phyloP scores from a whole-genome alignment of 2,797 vertebrate genomes.

The Atherinosoma microstoma region DNA sequence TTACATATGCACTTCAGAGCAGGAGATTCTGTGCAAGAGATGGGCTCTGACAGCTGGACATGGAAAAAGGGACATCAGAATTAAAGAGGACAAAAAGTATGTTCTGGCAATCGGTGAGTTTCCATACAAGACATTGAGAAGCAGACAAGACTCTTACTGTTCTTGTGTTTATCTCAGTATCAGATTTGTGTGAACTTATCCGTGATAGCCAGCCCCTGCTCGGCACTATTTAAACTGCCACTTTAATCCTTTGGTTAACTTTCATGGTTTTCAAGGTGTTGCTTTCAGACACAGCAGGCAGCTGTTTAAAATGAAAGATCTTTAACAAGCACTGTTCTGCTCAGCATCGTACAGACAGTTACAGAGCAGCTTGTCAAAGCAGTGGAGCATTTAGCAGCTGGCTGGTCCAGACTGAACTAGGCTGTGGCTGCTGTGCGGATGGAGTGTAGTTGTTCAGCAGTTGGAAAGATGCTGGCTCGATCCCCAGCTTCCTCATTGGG shows the following conservation, averaged over 20 bases:
- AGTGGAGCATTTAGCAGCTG: background rate
- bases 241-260: background rate
- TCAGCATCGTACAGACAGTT: slow-evolving; percentile 1
- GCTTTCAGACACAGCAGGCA: slow-evolving; percentile 8
- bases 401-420: background rate
- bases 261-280: background rate
- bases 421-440: background rate
- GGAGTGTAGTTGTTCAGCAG: background rate
- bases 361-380: background rate
- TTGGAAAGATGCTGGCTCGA: background rate
- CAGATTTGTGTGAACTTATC: background rate
- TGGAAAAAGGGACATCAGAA: background rate
- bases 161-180: background rate
- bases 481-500: background rate
- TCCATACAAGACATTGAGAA: background rate
- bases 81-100: background rate
- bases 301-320: background rate
- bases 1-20: background rate
- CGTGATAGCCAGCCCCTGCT: background rate
- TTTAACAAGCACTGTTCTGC: background rate
- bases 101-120: background rate
- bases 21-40: background rate
- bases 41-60: background rate
- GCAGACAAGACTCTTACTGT: background rate
- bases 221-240: background rate